phyloP scores from a whole-genome alignment of 2,113 vertebrate genomes.

The Nyctibius bracteatus region DNA sequence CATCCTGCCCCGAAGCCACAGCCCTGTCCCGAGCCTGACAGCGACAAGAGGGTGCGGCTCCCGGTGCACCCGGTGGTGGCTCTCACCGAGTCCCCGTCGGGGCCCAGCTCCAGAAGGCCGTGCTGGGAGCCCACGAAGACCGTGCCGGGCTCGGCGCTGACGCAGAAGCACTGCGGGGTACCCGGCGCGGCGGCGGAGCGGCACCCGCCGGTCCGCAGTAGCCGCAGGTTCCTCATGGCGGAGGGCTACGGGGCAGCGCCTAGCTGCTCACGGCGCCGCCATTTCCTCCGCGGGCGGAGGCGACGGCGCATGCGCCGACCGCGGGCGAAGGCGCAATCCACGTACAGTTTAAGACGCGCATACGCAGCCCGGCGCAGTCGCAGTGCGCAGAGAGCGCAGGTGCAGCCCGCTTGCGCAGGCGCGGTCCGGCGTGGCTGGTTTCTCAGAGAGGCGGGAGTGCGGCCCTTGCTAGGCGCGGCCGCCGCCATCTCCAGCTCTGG shows the following conservation, averaged over 20 bases:
- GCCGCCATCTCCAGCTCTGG: too few relatives aligned
- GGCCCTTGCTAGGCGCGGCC: too few relatives aligned
- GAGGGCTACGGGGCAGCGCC: rapidly evolving
- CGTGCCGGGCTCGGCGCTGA: slow-evolving; percentile 71
- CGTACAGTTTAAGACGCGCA: not conserved
- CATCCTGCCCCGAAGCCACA: not conserved
- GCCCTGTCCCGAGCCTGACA: not conserved
- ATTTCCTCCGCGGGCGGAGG: not conserved
- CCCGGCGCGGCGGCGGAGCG: slow-evolving; percentile 29
- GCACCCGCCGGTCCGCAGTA: slow-evolving; percentile 68
- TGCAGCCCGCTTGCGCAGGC: not conserved
- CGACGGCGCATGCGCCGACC: rapidly evolving
- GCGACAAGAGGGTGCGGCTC: not conserved
- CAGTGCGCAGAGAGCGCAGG: not conserved
- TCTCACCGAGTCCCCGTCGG: slow-evolving; percentile 59
- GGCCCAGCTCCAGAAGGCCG: slow-evolving; percentile 80
- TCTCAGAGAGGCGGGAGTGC: too few relatives aligned
- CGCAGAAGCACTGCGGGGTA: slow-evolving; percentile 76
- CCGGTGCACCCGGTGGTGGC: not conserved
- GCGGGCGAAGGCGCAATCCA: not conserved
- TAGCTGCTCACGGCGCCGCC: rapidly evolving
- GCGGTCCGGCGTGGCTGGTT: too few relatives aligned
- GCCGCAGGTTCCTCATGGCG: slow-evolving; percentile 87
- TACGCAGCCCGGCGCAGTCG: not conserved
- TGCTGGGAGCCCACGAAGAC: slow-evolving; percentile 79